Evolutionary conservation across 2,888 invertebrate genomes (phyloP), one percentile per base, ranked within the genome.

Genomic region (Eutolmus rufibarbis): DNA sequence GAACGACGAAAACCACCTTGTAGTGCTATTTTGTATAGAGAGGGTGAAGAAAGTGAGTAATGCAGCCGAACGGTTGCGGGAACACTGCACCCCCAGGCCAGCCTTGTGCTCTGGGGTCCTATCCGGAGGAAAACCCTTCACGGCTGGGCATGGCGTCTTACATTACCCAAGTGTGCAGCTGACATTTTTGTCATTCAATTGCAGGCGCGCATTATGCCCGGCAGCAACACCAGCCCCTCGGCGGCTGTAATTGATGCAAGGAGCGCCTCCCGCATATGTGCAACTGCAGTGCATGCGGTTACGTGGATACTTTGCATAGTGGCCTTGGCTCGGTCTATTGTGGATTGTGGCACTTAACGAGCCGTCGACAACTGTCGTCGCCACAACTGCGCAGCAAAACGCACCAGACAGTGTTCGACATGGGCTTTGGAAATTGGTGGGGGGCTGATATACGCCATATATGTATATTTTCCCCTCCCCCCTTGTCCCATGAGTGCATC

Each of bases 311-410:
- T 56, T 81, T 81, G 46, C 31, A 81, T 81, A 81, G 81, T 51
- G 81, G 81, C 81, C 81, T 81, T 81, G 81, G 31, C 46, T 81
- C 31, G 5, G 28, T 81, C 51, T 51, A 51, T 56, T 81, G 81
- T 81, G 37, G 19, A 76, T 76, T 37, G 76, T 37, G 76, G 76
- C 76, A 76, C 76, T 76, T 76, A 37, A 37, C 76, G 16, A 74
- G 7, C 19, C 51, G 37, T n/a, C 76, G 76, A n/a, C 76, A 76
- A 76, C 19, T 76, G 40, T 76, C 31, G 76, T 37, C 12, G 23
- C 23, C 66, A 66, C 23, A 66, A 66, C 66, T 66, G 51, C 51
- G 51, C 28, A 12, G 66, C 12, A 28, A 66, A 23, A 66, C 66
- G 28, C 66, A 66, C 19, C 66, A 66, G 66, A 66, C 66, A 66